These are phyloP conservation scores for Matsumyia berberina DNA, from an alignment of 2,888 invertebrate genomes.

Conservation along the genomic window DNA sequence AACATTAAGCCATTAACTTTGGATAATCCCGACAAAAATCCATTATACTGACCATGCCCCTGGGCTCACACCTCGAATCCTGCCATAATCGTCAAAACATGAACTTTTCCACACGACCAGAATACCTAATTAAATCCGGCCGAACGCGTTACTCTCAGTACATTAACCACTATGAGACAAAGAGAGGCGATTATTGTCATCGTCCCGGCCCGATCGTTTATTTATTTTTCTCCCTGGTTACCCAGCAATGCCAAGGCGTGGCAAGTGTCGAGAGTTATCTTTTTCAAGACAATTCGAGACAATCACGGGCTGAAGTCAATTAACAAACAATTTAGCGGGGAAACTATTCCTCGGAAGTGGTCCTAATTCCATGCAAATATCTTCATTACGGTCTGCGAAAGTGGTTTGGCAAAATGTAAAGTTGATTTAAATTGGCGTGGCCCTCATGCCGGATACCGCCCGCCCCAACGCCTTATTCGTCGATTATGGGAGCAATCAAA, in stretches of 20 bases:
- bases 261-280: conserved; percentile 7
- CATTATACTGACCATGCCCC: conserved; percentile 2
- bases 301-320: conserved; percentile 29
- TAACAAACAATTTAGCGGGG: conserved; percentile 30
- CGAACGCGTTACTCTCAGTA: conserved; percentile 44
- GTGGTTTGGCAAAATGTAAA: conserved; percentile 43
- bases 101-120: conserved; percentile 56
- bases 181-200: conserved; percentile 43
- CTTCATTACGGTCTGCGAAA: conserved; percentile 7
- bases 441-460: too few relatives aligned
- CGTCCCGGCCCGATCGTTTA: conserved; percentile 25
- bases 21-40: conserved; percentile 17
- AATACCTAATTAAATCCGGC: conserved; percentile 55
- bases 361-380: conserved; percentile 14
- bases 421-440: conserved; percentile 52
- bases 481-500: conserved; percentile 63
- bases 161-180: conserved; percentile 46
- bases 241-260: background rate
- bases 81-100: conserved; percentile 51
- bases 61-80: conserved; percentile 22
- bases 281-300: conserved; percentile 15
- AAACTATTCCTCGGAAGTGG: background rate
- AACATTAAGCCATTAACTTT: conserved; percentile 22
- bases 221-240: conserved; percentile 4
- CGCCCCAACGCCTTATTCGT: conserved; percentile 24